Evolutionary conservation across 1,140 invertebrate genomes (phyloP).

Genomic region (Calliphora vicina): DNA sequence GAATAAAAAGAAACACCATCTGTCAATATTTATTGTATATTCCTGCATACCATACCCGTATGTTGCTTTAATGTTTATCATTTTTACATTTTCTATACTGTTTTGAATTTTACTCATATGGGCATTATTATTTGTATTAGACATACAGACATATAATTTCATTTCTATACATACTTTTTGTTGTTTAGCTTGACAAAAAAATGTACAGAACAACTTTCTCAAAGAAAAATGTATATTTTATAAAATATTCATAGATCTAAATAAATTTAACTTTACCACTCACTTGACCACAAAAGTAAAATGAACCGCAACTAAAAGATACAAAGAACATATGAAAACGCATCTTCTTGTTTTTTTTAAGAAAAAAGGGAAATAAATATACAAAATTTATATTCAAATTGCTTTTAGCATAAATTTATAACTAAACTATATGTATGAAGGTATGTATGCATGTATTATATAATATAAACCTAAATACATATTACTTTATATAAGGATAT

Average conservation of each 20-base stretch:
- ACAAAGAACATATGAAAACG: not conserved
- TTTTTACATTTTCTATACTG: too few relatives aligned
- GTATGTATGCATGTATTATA: too few relatives aligned
- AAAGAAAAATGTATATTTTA: not conserved
- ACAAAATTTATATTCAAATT: constrained; percentile 27
- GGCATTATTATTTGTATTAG: not conserved
- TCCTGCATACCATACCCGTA: too few relatives aligned
- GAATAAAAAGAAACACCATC: too few relatives aligned
- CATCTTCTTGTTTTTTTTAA: not conserved
- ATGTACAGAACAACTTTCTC: not conserved
- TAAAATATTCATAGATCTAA: not conserved
- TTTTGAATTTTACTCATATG: not conserved
- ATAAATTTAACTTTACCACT: constrained; percentile 18
- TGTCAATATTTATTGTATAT: too few relatives aligned
- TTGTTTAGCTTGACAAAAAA: not conserved
- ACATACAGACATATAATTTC: too few relatives aligned
- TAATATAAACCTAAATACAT: not conserved
- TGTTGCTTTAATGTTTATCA: not conserved
- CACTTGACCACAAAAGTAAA: constrained; percentile 19
- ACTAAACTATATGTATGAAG: not conserved
- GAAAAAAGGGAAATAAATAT: not conserved
- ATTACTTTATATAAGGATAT: not conserved
- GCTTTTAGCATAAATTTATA: constrained; percentile 20
- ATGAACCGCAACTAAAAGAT: not conserved
- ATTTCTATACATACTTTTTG: too few relatives aligned